phyloP scores from a whole-genome alignment of 2,113 vertebrate species.

The Protobothrops flavoviridis region DNA sequence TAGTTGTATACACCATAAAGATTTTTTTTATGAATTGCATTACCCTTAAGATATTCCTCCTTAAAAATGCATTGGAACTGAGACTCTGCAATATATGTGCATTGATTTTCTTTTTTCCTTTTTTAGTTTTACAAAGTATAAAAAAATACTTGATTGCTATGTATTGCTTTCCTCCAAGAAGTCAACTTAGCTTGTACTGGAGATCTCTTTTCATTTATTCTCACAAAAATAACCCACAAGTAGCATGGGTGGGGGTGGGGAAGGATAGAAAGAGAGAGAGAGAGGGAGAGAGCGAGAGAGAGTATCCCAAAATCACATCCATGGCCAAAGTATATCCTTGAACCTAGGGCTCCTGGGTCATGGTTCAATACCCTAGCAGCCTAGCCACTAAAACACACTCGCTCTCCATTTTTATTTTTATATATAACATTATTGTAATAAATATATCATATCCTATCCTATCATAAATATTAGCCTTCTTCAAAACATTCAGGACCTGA shows the following conservation, averaged over 20 bases:
- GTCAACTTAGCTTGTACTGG: neutral
- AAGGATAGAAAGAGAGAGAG: no score
- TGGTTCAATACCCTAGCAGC: neutral
- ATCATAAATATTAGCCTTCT: neutral
- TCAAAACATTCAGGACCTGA: neutral
- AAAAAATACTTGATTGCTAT: neutral
- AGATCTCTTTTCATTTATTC: neutral
- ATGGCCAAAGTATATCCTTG: neutral
- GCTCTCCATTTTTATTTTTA: neutral
- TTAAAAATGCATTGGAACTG: neutral
- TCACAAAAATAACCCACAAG: neutral
- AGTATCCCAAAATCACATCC: neutral
- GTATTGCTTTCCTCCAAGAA: neutral
- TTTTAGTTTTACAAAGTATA: neutral
- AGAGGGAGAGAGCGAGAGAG: neutral
- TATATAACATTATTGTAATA: neutral
- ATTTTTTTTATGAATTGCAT: neutral
- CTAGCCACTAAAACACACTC: neutral
- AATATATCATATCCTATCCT: neutral
- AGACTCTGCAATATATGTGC: neutral
- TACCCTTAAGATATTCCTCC: neutral
- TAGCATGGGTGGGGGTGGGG: neutral
- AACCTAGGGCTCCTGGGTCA: neutral
- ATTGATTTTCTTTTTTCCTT: neutral
- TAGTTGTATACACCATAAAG: neutral